These are phyloP conservation scores for Clistopyga incitator DNA, from an alignment of 2,888 invertebrate genomes.

Conservation along the genomic window DNA sequence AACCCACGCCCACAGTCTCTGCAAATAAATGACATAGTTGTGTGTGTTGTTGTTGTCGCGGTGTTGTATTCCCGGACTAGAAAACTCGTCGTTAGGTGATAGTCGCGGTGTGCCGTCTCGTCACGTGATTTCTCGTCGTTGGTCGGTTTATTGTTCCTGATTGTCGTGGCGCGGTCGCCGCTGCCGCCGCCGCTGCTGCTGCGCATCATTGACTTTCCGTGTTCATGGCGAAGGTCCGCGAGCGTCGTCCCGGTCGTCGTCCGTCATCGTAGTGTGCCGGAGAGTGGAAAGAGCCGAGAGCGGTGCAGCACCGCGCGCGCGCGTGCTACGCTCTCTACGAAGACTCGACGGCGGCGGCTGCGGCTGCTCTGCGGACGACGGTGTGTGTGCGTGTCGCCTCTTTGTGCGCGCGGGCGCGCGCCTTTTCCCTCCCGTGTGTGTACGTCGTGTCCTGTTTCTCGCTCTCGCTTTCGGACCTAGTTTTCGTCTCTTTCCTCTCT, in stretches of 20 bases:
- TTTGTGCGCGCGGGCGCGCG: slow-evolving; percentile 11
- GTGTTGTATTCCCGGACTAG: neutral
- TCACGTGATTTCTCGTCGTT: neutral
- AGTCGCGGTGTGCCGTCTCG: neutral
- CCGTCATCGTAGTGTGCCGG: slow-evolving; percentile 60
- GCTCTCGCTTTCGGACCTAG: slow-evolving; percentile 38
- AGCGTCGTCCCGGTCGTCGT: slow-evolving; percentile 76
- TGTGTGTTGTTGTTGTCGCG: neutral
- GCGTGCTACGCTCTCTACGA: neutral
- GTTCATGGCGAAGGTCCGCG: slow-evolving; percentile 72
- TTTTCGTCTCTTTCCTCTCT: slow-evolving; percentile 3
- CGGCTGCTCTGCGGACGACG: neutral
- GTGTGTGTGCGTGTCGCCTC: too few species aligned
- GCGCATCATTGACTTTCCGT: slow-evolving; percentile 18
- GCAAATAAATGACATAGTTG: slow-evolving; percentile 30
- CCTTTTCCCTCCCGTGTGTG: neutral
- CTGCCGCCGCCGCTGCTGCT: neutral
- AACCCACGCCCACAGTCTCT: slow-evolving; percentile 53
- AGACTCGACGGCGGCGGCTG: neutral
- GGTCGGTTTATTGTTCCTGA: neutral
- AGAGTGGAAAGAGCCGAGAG: slow-evolving; percentile 20
- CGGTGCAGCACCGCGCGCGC: slow-evolving; percentile 6
- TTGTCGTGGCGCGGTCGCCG: neutral
- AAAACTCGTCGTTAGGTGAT: neutral
- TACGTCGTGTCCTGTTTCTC: slow-evolving; percentile 17